Percentiles rank a stretch among this genome's conserved stretches.
Conservation (phyloP, 2,888 invertebrate genomes). For the Tenthredo distinguenda region DNA sequence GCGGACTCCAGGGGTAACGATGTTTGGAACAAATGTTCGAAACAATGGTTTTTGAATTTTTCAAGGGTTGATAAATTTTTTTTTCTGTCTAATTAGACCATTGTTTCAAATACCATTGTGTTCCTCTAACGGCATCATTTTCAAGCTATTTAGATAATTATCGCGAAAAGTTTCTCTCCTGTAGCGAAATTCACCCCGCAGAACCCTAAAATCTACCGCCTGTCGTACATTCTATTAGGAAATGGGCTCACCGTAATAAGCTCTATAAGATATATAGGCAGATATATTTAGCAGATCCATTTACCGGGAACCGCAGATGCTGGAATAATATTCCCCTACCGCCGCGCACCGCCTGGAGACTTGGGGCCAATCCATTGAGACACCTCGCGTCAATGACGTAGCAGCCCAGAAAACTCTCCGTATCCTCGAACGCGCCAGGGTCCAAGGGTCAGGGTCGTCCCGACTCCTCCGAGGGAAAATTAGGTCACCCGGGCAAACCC, state of each 20-base stretch:
- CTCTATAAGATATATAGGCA: neutral
- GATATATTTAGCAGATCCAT: conserved; percentile 9
- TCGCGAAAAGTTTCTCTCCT: neutral
- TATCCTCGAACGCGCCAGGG: conserved; percentile 41
- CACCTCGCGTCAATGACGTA: conserved; percentile 47
- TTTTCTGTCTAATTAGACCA: neutral
- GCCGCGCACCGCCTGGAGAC: neutral
- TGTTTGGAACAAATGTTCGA: neutral
- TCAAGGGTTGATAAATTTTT: neutral
- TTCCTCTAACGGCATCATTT: neutral
- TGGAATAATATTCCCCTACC: conserved; percentile 2
- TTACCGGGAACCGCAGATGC: conserved; percentile 9
- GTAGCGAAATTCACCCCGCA: neutral
- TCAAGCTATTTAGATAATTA: neutral
- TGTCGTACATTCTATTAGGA: conserved; percentile 15
- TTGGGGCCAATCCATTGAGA: conserved; percentile 41
- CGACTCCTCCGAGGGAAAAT: conserved; percentile 55
- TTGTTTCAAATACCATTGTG: neutral
- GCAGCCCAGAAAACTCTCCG: conserved; percentile 36
- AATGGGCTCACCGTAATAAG: conserved; percentile 12
- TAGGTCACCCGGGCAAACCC: conserved; percentile 64
- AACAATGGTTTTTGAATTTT: neutral
- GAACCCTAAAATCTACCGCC: neutral
- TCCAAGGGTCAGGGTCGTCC: conserved; percentile 63
- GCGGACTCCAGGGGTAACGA: neutral